Base-by-base conservation (phyloP, 2,797 vertebrate species). In the Hippocampus kuda region DNA sequence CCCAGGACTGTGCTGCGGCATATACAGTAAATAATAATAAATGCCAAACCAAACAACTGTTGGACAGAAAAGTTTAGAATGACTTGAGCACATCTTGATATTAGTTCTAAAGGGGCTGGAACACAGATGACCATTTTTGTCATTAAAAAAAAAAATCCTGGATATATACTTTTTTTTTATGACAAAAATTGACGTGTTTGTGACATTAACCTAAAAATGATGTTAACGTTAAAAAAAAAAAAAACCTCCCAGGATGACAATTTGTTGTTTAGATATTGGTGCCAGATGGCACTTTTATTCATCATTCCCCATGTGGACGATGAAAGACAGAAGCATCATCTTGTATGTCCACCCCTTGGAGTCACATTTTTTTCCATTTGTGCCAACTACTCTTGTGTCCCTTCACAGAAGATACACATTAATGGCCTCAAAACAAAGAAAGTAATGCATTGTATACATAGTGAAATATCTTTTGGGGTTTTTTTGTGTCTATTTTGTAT, bases 11-110 rank as follows among this genome's bases (percentile, higher is more conserved):
- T 48, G 71, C 78, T 78, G 64, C 79, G 85, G 81, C 81, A 77
- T 74, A 79, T 67, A 83, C 76, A 70, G 64, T 73, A 68, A 74
- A 69, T 69, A 70, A 83, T 77, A 76, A 80, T 70, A 76, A 44
- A 73, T 2, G 13, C 5, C 26, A 59, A 59, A 27, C 12, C 26
- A 26, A 16, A 59, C 24, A 27, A 27, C 0, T 59, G 26, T 30
- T 59, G 9, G 22, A 56, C n/a, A 24, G n/a, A 56, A 56, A 56
- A 27, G 65, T 70, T 76, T 72, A 81, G 79, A 79, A 77, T 30
- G 27, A 30, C 27, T 30, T 30, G 27, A 30, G 27, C 27, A 30
- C 27, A 30, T 30, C 27, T 30, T 30, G 27, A 30, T 30, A 30
- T 30, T 30, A 30, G 27, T 30, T 30, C 18, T 22, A 22, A 7